Conservation (phyloP, 1,140 invertebrate species). For the Atopsyche davidsoni region DNA sequence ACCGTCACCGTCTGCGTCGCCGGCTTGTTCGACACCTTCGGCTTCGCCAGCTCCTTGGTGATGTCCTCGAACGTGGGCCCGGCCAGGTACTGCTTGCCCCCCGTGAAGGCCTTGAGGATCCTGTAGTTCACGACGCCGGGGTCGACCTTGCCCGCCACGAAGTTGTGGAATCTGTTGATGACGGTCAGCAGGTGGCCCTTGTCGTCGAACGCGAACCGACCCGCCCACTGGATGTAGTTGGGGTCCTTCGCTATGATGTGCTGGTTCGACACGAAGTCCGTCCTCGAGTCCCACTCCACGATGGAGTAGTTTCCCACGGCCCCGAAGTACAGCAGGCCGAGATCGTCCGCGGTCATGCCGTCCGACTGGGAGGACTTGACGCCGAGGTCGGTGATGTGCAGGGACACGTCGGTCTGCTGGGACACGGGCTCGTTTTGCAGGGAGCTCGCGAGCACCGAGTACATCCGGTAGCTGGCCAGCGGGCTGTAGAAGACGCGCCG, state of each 20-base stretch:
- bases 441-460: conserved; percentile 51
- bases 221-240: conserved; percentile 62
- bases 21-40: conserved; percentile 30
- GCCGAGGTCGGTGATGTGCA: conserved; percentile 51
- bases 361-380: conserved; percentile 58
- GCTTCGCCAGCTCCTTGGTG: conserved; percentile 24
- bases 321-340: conserved; percentile 59
- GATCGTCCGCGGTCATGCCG: conserved; percentile 64
- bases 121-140: conserved; percentile 53
- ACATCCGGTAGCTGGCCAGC: conserved; percentile 56
- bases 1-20: conserved; percentile 25
- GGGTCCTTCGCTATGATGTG: conserved; percentile 59
- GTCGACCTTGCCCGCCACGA: conserved; percentile 50
- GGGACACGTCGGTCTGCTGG: conserved; percentile 33
- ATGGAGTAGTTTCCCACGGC: conserved; percentile 59
- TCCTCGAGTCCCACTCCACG: conserved; percentile 55
- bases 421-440: conserved; percentile 48
- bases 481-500: conserved; percentile 59
- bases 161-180: conserved; percentile 60
- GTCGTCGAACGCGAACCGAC: conserved; percentile 63
- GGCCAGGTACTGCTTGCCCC: conserved; percentile 59
- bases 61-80: conserved; percentile 32
- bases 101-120: conserved; percentile 49
- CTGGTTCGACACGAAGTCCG: conserved; percentile 46
- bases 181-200: conserved; percentile 58